Base-by-base conservation (phyloP, 2,113 vertebrate species). In the Halichoeres trimaculatus region DNA sequence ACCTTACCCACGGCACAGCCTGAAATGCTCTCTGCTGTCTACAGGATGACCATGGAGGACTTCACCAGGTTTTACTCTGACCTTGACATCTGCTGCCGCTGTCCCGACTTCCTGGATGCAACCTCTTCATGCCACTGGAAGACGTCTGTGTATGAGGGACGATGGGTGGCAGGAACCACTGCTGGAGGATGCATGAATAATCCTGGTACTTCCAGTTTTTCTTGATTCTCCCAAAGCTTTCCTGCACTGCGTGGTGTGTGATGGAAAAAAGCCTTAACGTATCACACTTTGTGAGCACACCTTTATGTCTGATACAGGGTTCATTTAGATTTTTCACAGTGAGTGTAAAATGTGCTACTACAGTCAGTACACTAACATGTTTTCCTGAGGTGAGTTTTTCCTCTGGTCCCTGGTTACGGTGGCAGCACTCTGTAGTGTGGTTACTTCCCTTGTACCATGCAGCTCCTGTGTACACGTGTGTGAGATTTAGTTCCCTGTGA, bases 81-180 rank as follows among this genome's bases (percentile, higher is more conserved):
- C 11, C 62, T 94, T 23, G 88, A 93, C 76, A 93, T 94, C 56
- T 94, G 93, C 76, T 86, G 77, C 69, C 11, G 65, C 26, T 83
- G 73, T 61, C 90, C 92, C 13, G 83, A 89, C 51, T 93, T 94
- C 74, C 76, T 94, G 3, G 85, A 93, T 35, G 82, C 20, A 14
- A 87, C 41, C 10, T 10, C 82, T 2, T 36, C 74, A 7, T 77
- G 78, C 51, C 68, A 80, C 0, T 94, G 94, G 94, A 84, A 17
- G 2, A 69, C 73, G 17, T 83, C 74, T 3, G 23, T 50, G 56
- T 76, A 91, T 17, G 65, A 90, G 0, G 89, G 93, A 22, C 83
- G 85, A 62, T 94, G 94, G 94, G 85, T 94, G 14, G 65, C 84
- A 40, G 92, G 94, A 16, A 86, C 66, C 35, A 93, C 93, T 40